These are phyloP conservation scores for Paradoxurus hermaphroditus DNA, from an alignment of 2,113 vertebrate genomes.

Conservation along the genomic window DNA sequence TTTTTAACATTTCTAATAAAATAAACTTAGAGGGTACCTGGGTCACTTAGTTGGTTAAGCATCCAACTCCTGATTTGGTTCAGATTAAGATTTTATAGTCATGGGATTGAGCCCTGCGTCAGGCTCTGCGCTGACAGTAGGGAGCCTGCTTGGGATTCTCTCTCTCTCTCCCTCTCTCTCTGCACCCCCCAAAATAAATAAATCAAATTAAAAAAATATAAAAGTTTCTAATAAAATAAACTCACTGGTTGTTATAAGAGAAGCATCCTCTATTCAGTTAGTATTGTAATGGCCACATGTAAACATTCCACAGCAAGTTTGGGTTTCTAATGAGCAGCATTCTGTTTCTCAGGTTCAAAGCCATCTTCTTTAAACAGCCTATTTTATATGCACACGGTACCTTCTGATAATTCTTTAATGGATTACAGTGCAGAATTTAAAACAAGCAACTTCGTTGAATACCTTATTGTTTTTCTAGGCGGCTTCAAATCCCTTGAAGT, in stretches of 20 bases:
- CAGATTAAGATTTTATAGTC: too few species aligned
- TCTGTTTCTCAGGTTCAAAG: slow-evolving; percentile 18
- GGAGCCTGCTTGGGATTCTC: too few species aligned
- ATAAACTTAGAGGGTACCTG: neutral
- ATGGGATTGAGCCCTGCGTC: too few species aligned
- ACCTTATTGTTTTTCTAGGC: slow-evolving; percentile 42
- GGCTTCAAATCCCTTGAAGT: slow-evolving; percentile 29
- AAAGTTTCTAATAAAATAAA: neutral
- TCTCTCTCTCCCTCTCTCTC: too few species aligned
- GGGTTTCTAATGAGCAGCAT: neutral
- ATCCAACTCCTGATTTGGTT: too few species aligned
- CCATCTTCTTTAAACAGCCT: slow-evolving; percentile 22
- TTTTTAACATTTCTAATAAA: slow-evolving; percentile 5
- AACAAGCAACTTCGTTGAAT: slow-evolving; percentile 21
- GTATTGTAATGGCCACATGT: neutral
- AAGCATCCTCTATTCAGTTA: neutral
- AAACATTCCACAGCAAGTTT: neutral
- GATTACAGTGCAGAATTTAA: slow-evolving; percentile 18
- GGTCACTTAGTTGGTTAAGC: too few species aligned
- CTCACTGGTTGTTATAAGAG: neutral
- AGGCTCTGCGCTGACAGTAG: too few species aligned
- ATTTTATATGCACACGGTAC: slow-evolving; percentile 7
- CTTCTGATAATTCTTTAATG: slow-evolving; percentile 52
- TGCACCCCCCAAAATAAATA: too few species aligned
- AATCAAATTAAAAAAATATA: neutral